Evolutionary conservation across 2,113 vertebrate genomes (phyloP), one percentile per base, ranked within the genome.

Genomic region (Alligator mississippiensis): DNA sequence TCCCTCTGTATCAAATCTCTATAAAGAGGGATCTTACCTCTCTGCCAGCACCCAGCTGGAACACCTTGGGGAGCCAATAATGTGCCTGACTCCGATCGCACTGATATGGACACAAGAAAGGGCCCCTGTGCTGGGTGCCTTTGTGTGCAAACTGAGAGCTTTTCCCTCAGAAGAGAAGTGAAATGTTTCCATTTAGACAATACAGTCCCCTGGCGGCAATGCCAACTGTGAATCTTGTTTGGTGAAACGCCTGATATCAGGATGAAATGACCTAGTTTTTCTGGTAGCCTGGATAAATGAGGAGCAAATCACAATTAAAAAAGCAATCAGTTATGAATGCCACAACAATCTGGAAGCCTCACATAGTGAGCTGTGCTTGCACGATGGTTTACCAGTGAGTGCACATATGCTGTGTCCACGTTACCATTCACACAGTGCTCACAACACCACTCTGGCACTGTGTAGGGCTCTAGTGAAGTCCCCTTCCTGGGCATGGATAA

Each of bases 301-400:
- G 82, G 91, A 91, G 55, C 84, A 47, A 81, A 82, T 54, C 25
- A 13, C 91, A 94, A 90, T 90, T 83, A 85, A 78, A 75, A 54
- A 94, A 70, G 77, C 59, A 90, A 85, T 82, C 22, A 79, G 80
- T 62, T 10, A 12, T 4, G 58, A 77, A 88, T 2, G 9, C 75
- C n/a, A 68, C 90, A 90, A 90, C 1, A 28, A 94, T 96, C 93
- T 95, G 94, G 84, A 89, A 76, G 54, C 34, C 57, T n/a, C 94
- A 81, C 81, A 82, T 60, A 21, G 81, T 76, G 70, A 76, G 66
- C 22, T 72, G 11, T 72, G 68, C 87, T 81, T 64, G 76, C 85
- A 15, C 16, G 18, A 64, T 79, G 80, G 0, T 47, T 93, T 80
- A 30, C 47, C 72, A 38, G 64, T 16, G 57, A 93, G 58, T 78